These are phyloP conservation scores for Gymnopithys bicolor DNA, from an alignment of 2,797 vertebrate genomes.

Conservation along the genomic window DNA sequence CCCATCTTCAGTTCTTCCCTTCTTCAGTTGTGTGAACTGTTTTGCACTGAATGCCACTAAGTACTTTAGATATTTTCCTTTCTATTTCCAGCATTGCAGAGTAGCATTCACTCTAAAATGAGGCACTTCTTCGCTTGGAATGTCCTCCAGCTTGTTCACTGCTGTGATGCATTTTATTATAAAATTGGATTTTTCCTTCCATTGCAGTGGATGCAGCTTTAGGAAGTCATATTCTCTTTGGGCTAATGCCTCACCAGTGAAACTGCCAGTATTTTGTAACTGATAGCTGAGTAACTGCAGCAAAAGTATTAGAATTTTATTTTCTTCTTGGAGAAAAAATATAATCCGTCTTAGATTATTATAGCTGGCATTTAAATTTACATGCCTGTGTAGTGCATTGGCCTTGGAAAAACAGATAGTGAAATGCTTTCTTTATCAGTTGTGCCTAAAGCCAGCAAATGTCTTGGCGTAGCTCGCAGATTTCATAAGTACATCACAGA, in stretches of 20 bases:
- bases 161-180: neutral
- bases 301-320: neutral
- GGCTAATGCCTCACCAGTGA: neutral
- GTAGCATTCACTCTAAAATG: neutral
- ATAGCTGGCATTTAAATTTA: neutral
- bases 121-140: fast-evolving
- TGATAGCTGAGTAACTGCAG: neutral
- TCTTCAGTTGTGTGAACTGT: neutral
- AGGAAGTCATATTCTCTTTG: neutral
- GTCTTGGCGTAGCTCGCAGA: fast-evolving
- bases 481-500: neutral
- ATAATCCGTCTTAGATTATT: neutral
- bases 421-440: neutral
- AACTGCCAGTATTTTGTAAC: neutral
- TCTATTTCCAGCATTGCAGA: neutral
- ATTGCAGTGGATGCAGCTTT: neutral
- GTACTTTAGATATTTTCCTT: neutral
- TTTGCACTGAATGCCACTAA: neutral
- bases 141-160: neutral
- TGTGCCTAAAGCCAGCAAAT: neutral
- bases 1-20: neutral
- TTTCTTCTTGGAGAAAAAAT: neutral
- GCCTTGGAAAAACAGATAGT: neutral
- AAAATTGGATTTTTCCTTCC: neutral
- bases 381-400: fast-evolving